These are phyloP conservation scores for Lasiurus borealis DNA, from an alignment of 2,113 vertebrate species.

Conservation along the genomic window DNA sequence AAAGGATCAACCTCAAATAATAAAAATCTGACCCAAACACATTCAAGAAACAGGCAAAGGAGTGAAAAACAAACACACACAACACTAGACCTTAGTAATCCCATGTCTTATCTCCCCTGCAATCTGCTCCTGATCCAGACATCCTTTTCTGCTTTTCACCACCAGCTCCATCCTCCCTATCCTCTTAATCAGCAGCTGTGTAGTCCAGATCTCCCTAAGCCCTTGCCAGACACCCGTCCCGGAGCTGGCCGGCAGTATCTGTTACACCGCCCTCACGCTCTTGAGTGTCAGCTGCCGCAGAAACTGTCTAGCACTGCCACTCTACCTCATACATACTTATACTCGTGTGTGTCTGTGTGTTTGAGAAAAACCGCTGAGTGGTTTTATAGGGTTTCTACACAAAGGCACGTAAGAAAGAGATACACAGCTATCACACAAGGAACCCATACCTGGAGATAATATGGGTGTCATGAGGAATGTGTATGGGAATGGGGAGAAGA, in stretches of 20 bases:
- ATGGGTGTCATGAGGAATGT: background rate
- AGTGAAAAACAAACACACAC: background rate
- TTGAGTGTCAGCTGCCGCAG: background rate
- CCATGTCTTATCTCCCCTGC: background rate
- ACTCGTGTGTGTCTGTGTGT: too few species aligned
- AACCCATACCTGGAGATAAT: background rate
- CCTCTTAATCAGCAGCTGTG: background rate
- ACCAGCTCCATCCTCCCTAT: background rate
- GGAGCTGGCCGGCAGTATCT: background rate
- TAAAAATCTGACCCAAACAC: constrained; percentile 1
- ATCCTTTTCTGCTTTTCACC: background rate
- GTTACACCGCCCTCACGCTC: background rate
- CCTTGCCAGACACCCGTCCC: background rate
- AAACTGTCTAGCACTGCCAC: background rate
- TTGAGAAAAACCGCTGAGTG: background rate
- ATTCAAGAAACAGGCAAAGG: background rate
- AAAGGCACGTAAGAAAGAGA: background rate
- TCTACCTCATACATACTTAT: background rate
- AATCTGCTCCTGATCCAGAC: background rate
- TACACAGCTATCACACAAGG: background rate
- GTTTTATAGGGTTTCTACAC: background rate
- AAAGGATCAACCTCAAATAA: background rate
- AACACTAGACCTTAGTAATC: background rate
- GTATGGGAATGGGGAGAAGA: accelerated
- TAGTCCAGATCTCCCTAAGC: constrained; percentile 12